Base-by-base conservation (phyloP, 2,113 vertebrate genomes). In the Caranx ignobilis region DNA sequence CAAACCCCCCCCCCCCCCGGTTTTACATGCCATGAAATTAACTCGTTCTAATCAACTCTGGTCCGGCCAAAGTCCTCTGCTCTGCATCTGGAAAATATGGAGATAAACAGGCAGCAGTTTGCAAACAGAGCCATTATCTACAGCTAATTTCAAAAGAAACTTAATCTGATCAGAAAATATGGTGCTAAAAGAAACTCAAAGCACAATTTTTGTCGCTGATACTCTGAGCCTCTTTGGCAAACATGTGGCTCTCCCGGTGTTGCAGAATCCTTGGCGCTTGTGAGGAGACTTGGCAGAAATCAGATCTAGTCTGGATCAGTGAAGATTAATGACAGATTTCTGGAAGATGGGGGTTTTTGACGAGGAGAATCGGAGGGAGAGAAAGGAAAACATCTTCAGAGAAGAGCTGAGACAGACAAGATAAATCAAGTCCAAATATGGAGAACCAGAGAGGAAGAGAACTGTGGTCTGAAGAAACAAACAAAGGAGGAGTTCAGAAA, bases 1-100 rank as follows among this genome's bases (percentile, higher is more conserved):
- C 52, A 6, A 84, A 16, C n/a, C 26, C 79, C 79, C 76, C 79
- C 76, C 81, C 87, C 79, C 68, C 79, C 84, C 81, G 82, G 9
- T 88, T 92, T 93, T 81, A 92, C 84, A 52, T 59, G 77, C 71
- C 35, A 6, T 91, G 77, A 91, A 91, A 90, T 89, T 15, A 90
- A 93, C 83, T 88, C 81, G 78, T 85, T 83, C 79, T 84, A 87
- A 90, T 89, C 82, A 88, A 80, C 85, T 82, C 63, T 50, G 56
- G 43, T 66, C 60, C 32, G 37, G 26, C 43, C 61, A 71, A 9
- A 66, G 8, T 34, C 72, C 10, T 64, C 26, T 26, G 57, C 31
- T 69, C 63, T 76, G 10, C 63, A 55, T 66, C 18, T 63, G 26
- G 26, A 70, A 69, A 65, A 63, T 31, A 37, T 21, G 34, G 21